Evolutionary conservation across 1,140 invertebrate species (phyloP), one percentile per base, ranked within the genome.

Genomic region (Zaprionus kolodkinae): DNA sequence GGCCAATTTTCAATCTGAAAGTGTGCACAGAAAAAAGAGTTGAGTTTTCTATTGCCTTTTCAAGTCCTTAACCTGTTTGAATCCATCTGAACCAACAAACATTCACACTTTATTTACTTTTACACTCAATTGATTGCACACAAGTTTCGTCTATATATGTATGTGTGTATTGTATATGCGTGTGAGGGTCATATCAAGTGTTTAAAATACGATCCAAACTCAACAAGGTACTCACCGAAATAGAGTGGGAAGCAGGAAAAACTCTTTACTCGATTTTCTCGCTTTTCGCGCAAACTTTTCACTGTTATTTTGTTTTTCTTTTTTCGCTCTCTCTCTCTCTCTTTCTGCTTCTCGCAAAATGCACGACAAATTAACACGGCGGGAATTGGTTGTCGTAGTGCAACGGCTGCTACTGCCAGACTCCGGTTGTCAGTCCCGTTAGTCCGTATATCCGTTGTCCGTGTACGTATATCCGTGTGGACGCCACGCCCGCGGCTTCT

Each of bases 331-430:
- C 21, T 21, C 36, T 15, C n/a, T 11, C 62, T 48, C 69, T 69
- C 65, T 76, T 72, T 48, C 59, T 79, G 52, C 43, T 48, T 27
- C 79, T 76, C 65, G 45, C 45, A 63, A 81, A 87, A 89, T 84
- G 85, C 78, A 84, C 80, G 84, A 88, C 84, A 88, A 88, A 88
- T 88, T 88, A 88, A 84, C 85, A 89, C 70, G 68, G 71, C 65
- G 56, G 43, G 74, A 79, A 87, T 77, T 76, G 43, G 59, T 75
- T 76, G 55, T 21, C 30, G 15, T n/a, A 15, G 21, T 65, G 33
- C 21, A 6, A 35, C 33, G 12, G 36, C 52, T 55, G 13, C 27
- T 13, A 9, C 21, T 64, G 43, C 60, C 55, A 59, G 45, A n/a
- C 43, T 48, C n/a, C 13, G 43, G 36, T 13, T 36, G 61, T 64